Conservation (phyloP, 2,113 vertebrate genomes). For the Aphyosemion australe region DNA sequence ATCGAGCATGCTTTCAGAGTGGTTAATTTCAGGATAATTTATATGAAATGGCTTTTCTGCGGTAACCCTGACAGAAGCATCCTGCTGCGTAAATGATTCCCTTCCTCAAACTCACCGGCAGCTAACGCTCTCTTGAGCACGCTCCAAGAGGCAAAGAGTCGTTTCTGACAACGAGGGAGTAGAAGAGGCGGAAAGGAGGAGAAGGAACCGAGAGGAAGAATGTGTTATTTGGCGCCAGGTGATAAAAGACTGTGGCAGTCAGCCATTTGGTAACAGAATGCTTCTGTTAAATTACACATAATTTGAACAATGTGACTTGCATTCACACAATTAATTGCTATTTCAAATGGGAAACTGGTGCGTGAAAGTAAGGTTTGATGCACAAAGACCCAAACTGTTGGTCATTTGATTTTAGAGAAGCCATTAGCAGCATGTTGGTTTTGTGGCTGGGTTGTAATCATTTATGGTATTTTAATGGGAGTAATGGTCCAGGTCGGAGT, state of each 20-base stretch:
- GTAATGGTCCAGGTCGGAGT: neutral
- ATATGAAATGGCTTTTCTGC: conserved; percentile 33
- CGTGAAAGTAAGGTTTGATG: no score
- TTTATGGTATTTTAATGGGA: neutral
- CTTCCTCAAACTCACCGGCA: conserved; percentile 12
- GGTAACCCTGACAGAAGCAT: conserved; percentile 38
- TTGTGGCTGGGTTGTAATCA: neutral
- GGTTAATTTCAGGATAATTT: conserved; percentile 50
- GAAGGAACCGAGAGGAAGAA: conserved; percentile 43
- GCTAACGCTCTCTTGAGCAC: conserved; percentile 3
- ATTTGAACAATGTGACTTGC: conserved; percentile 54
- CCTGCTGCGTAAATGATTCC: conserved; percentile 23
- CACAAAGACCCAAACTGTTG: no score
- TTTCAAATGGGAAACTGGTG: no score
- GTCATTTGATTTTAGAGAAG: no score
- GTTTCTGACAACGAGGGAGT: conserved; percentile 21
- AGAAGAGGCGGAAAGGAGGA: conserved; percentile 28
- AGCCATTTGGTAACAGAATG: conserved; percentile 49
- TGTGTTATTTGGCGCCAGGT: conserved; percentile 59
- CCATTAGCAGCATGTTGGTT: no score
- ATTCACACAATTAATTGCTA: conserved; percentile 3
- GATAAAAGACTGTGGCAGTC: conserved; percentile 50
- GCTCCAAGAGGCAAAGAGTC: conserved; percentile 15
- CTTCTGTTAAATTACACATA: conserved; percentile 53
- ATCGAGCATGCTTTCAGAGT: conserved; percentile 30